Conservation (phyloP, 1,140 invertebrate species). For the Drosophila watanabei region DNA sequence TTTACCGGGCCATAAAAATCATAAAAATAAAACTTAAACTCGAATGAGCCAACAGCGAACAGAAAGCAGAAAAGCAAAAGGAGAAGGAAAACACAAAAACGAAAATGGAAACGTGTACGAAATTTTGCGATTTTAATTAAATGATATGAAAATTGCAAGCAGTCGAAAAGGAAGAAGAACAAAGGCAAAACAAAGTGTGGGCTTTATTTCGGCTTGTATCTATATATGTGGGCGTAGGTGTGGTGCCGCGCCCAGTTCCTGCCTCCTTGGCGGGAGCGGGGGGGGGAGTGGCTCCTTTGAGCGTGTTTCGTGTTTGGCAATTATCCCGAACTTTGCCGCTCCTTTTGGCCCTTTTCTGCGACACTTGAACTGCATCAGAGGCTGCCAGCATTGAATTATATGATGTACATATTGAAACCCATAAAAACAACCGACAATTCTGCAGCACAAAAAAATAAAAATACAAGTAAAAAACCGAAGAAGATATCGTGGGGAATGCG, state of each 20-base stretch:
- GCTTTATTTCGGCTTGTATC: conserved; percentile 11
- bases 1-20: conserved; percentile 77
- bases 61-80: conserved; percentile 17
- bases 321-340: conserved; percentile 40
- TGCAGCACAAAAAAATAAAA: neutral
- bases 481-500: neutral
- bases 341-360: conserved; percentile 34
- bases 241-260: conserved; percentile 51
- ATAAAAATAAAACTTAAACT: conserved; percentile 76
- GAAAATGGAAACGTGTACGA: conserved; percentile 82
- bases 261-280: neutral
- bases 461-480: conserved; percentile 7
- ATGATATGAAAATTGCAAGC: conserved; percentile 83
- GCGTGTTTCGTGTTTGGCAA: conserved; percentile 54
- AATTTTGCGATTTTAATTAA: conserved; percentile 84
- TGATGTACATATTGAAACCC: conserved; percentile 41
- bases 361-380: conserved; percentile 50
- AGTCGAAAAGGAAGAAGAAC: conserved; percentile 45
- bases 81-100: conserved; percentile 57
- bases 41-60: conserved; percentile 16
- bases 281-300: conserved; percentile 29
- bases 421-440: conserved; percentile 48
- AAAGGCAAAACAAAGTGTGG: conserved; percentile 2
- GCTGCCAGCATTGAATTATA: conserved; percentile 51
- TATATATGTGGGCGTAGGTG: conserved; percentile 44